Evolutionary conservation across 2,113 vertebrate species (phyloP), one percentile per base, ranked within the genome.

Genomic region (Cavia aperea): DNA sequence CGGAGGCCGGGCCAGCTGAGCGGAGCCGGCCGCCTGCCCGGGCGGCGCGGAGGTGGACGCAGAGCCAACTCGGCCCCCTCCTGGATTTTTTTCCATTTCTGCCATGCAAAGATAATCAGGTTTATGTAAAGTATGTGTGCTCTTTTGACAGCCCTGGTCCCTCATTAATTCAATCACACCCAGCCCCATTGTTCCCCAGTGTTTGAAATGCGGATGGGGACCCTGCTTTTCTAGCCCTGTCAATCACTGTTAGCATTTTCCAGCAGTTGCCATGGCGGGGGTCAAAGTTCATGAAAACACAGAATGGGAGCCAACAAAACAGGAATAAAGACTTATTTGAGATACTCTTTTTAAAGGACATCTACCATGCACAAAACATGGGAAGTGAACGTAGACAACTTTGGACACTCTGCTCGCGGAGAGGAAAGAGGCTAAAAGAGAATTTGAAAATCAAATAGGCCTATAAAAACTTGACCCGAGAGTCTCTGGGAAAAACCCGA

Each of bases 81-180:
- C 97, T 96, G 97, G 31, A 78, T 60, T 98, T 98, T 94, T 98
- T 97, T 97, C 98, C 98, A 97, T 98, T 98, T 99, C 99, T 99
- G 99, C 99, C 99, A 98, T 98, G 98, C 99, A 99, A 98, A 99
- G 99, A 99, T 99, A 99, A 99, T 99, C 99, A 99, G 99, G 99
- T 99, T 99, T 99, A 99, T 99, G 99, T 99, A 99, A 99, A 99
- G 98, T 99, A 98, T 99, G 99, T 99, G 98, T 99, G 99, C 98
- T 99, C 99, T 99, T 99, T 99, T 99, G 99, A 99, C 99, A 99
- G 99, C 98, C 98, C 96, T 97, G 97, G 99, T 99, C 99, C 98
- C 99, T 99, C 99, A 99, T 99, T 99, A 99, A 99, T 99, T 99
- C 99, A 99, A 99, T 99, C 99, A 99, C 99, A 99, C 98, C 99